These are phyloP conservation scores for Macrostomum cliftonense DNA, from an alignment of 2,888 invertebrate species.

Conservation along the genomic window DNA sequence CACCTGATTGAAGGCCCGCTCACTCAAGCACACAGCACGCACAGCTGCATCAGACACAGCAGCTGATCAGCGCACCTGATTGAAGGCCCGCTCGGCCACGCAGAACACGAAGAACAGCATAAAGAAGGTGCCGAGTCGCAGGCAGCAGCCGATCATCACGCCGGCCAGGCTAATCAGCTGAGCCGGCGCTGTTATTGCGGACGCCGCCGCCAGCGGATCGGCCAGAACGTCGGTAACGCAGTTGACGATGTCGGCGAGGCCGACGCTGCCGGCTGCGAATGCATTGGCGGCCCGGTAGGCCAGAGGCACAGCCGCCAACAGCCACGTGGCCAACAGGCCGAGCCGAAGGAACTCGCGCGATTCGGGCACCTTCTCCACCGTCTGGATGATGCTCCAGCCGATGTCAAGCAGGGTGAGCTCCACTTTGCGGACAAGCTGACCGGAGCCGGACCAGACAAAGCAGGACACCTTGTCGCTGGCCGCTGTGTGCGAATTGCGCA, in stretches of 20 bases:
- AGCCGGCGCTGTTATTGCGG: not conserved
- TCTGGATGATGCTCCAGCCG: conserved; percentile 73
- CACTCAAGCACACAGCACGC: too few species aligned
- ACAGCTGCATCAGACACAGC: not conserved
- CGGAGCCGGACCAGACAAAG: conserved; percentile 76
- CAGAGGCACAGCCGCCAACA: conserved; percentile 21
- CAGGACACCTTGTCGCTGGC: conserved; percentile 45
- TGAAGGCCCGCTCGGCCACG: conserved; percentile 82
- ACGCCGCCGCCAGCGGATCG: not conserved
- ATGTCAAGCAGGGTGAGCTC: conserved; percentile 82
- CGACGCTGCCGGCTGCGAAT: not conserved
- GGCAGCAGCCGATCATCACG: conserved; percentile 20
- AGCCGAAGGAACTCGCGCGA: conserved; percentile 57
- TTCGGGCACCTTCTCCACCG: conserved; percentile 63
- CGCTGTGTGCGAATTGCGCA: too few species aligned
- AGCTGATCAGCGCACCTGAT: conserved; percentile 42
- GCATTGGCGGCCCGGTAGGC: conserved; percentile 20
- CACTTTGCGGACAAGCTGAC: conserved; percentile 57
- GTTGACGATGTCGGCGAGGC: not conserved
- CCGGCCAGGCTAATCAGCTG: not conserved
- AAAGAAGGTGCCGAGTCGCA: conserved; percentile 42
- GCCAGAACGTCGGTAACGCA: not conserved
- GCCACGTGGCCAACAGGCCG: conserved; percentile 32
- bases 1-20: conserved; percentile 53
- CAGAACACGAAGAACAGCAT: conserved; percentile 73